Evolutionary conservation across 2,888 invertebrate species (phyloP).

Genomic region (Agrilus mali): DNA sequence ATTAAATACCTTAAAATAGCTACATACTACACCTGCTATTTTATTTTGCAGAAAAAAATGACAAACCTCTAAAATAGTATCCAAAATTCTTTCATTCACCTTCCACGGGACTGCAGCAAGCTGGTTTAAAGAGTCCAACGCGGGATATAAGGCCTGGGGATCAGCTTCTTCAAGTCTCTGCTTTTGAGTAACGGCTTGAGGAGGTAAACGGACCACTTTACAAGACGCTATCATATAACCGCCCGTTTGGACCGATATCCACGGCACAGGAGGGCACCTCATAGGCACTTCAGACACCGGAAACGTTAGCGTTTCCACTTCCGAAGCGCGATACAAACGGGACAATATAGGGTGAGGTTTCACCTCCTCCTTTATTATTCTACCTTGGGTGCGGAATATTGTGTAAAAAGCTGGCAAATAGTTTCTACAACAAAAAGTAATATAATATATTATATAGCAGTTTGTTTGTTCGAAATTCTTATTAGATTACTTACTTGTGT

Average conservation of each 20-base stretch:
- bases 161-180: conserved; percentile 46
- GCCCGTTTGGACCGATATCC: conserved; percentile 56
- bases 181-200: conserved; percentile 50
- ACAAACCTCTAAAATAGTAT: conserved; percentile 36
- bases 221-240: conserved; percentile 63
- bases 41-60: neutral
- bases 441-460: no score
- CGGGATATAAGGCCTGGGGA: conserved; percentile 57
- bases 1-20: conserved; percentile 40
- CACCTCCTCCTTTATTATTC: conserved; percentile 53
- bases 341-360: conserved; percentile 75
- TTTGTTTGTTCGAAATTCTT: no score
- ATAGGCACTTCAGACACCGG: conserved; percentile 62
- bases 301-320: conserved; percentile 57
- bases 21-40: neutral
- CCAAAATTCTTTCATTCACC: conserved; percentile 56
- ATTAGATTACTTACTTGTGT: conserved; percentile 32
- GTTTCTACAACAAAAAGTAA: conserved; percentile 40
- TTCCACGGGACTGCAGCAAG: conserved; percentile 88
- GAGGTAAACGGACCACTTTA: conserved; percentile 48
- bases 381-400: conserved; percentile 56
- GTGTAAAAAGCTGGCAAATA: conserved; percentile 68
- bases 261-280: conserved; percentile 75
- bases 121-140: conserved; percentile 85
- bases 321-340: conserved; percentile 55